A percentile compares a stretch with the other conserved stretches of the same genome.
phyloP scores from a whole-genome alignment of 1,140 invertebrate species.

The Acromyrmex charruanus region DNA sequence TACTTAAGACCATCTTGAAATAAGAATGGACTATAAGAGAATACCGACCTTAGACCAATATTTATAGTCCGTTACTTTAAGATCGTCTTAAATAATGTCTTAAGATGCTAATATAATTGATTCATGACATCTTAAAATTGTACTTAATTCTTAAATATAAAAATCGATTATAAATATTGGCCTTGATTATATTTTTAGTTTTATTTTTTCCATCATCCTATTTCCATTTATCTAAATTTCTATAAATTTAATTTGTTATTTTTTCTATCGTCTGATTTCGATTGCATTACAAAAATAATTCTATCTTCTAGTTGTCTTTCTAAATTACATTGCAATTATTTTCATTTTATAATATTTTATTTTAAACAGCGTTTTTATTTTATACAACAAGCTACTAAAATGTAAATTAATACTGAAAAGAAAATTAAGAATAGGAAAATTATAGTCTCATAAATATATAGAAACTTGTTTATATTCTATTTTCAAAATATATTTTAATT shows the following conservation, averaged over 20 bases:
- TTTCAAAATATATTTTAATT: conserved; percentile 29
- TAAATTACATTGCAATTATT: background rate
- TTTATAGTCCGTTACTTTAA: too few species aligned
- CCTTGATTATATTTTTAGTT: background rate
- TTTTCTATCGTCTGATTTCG: background rate
- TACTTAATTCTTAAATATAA: too few species aligned
- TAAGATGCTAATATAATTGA: too few species aligned
- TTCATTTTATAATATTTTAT: background rate
- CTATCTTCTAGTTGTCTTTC: background rate
- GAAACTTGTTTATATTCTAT: background rate
- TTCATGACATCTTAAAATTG: too few species aligned
- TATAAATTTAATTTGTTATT: background rate
- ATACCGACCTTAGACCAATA: too few species aligned
- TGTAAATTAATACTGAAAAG: background rate
- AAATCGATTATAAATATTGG: too few species aligned
- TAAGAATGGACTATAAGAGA: too few species aligned
- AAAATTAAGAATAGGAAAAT: background rate
- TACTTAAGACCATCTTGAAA: too few species aligned
- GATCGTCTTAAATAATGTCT: too few species aligned
- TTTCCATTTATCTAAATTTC: background rate
- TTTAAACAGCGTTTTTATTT: background rate
- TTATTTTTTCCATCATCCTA: background rate
- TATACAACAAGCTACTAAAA: background rate
- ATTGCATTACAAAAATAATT: background rate
- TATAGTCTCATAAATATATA: background rate